phyloP scores from a whole-genome alignment of 2,797 vertebrate genomes.

The Sarcoramphus papa region DNA sequence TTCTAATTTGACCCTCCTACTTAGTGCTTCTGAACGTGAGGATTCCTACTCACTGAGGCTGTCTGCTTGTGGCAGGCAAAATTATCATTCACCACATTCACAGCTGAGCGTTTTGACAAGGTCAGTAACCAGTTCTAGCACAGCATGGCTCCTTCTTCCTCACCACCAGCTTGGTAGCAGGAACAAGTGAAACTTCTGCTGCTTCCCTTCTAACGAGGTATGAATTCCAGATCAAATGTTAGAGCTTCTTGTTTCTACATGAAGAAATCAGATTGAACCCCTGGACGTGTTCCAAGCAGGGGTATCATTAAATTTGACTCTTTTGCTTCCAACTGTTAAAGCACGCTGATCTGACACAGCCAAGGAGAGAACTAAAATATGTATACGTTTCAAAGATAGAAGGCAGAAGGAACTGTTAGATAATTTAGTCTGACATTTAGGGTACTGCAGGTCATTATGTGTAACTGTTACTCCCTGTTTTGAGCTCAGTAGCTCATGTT shows the following conservation, averaged over 20 bases:
- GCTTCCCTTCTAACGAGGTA: conserved; percentile 17
- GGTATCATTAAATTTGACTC: not conserved
- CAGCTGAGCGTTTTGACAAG: not conserved
- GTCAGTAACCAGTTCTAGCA: not conserved
- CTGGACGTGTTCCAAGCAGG: not conserved
- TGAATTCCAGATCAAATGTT: not conserved
- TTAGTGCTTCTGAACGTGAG: not conserved
- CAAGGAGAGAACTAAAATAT: not conserved
- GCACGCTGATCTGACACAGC: not conserved
- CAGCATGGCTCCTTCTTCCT: not conserved
- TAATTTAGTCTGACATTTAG: conserved; percentile 7
- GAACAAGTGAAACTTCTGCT: not conserved
- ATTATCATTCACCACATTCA: not conserved
- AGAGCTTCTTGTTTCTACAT: not conserved
- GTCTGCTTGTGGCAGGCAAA: not conserved
- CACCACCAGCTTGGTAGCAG: not conserved
- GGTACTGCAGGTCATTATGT: not conserved
- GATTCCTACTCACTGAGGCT: not conserved
- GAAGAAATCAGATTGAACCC: not conserved
- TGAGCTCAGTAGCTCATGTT: not conserved
- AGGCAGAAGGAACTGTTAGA: not conserved
- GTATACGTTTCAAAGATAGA: not conserved
- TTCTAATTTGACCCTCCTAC: not conserved
- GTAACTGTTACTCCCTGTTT: not conserved
- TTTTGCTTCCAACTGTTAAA: not conserved